Base-by-base conservation (phyloP, 2,113 vertebrate species). In the Scomber scombrus region DNA sequence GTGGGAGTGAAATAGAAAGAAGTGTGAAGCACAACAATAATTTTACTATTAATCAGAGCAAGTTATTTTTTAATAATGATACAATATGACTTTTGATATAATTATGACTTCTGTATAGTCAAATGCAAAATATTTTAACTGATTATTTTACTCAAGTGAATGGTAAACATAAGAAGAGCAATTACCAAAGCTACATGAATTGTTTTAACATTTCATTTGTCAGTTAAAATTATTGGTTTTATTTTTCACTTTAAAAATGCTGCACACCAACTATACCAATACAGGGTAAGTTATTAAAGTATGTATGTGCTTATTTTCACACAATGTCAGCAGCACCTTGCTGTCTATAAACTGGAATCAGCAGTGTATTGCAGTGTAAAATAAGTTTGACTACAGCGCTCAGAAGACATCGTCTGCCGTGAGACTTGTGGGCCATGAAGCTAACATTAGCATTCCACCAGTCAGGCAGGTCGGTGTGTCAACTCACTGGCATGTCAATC, bases 401-500 rank as follows among this genome's bases (percentile, higher is more conserved):
- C 21, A 62, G 55, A 12, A 15, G 26, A 21, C 19, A 56, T 21
- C 2, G 2, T 45, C 45, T 31, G 56, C 45, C 43, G 47, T n/a
- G 34, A 43, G 23, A 54, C 34, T 19, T 45, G 29, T n/a, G 11
- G 18, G 4, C 18, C 15, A n/a, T 46, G 14, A 18, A 70, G 19
- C 46, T 50, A 19, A 69, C 26, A 19, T 34, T 71, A 46, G 47
- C n/a, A 46, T 21, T 72, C 19, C 11, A 52, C 15, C 23, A 60
- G 52, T 31, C 54, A 60, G 52, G 45, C 54, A 58, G 64, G 63
- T 50, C 71, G 77, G 49, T 77, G 49, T 58, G 34, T 51, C 16
- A 69, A 11, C 16, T 68, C 61, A 62, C 49, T 71, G 47, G 10
- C 13, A 52, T 45, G 55, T 71, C 43, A 64, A 15, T 79, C 55